These are phyloP conservation scores for Pygoscelis antarcticus DNA, from an alignment of 2,113 vertebrate species.

Conservation along the genomic window DNA sequence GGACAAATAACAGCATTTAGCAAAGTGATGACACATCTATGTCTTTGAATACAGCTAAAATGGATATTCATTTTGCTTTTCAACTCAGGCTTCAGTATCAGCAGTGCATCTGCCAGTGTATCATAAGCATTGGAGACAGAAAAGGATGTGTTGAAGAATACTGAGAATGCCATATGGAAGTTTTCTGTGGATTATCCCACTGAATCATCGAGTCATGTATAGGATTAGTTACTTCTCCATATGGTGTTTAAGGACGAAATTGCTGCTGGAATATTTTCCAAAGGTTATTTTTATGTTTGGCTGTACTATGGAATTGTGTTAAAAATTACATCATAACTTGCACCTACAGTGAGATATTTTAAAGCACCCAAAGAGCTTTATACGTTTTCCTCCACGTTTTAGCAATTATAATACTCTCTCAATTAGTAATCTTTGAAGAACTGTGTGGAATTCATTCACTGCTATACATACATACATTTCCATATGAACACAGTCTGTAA, in stretches of 20 bases:
- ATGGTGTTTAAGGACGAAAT: conserved; percentile 7
- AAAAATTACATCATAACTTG: not conserved
- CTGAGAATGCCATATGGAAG: not conserved
- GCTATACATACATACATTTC: not conserved
- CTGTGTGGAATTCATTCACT: not conserved
- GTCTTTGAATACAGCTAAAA: not conserved
- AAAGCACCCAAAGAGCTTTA: not conserved
- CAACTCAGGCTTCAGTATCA: not conserved
- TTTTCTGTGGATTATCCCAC: conserved; percentile 11
- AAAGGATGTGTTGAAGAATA: not conserved
- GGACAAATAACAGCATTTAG: not conserved
- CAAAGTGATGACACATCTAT: not conserved
- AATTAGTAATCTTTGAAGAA: not conserved
- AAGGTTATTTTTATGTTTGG: not conserved
- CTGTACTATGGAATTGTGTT: not conserved
- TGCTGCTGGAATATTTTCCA: not conserved
- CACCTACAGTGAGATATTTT: not conserved
- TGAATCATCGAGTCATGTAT: not conserved
- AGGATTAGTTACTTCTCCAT: conserved; percentile 33
- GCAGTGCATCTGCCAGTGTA: not conserved
- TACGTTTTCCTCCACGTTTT: not conserved
- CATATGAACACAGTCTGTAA: not conserved
- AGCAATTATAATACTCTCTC: not conserved
- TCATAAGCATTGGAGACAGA: not conserved
- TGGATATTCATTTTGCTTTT: not conserved